Evolutionary conservation across 2,113 vertebrate genomes (phyloP).

Genomic region (Balaeniceps rex): DNA sequence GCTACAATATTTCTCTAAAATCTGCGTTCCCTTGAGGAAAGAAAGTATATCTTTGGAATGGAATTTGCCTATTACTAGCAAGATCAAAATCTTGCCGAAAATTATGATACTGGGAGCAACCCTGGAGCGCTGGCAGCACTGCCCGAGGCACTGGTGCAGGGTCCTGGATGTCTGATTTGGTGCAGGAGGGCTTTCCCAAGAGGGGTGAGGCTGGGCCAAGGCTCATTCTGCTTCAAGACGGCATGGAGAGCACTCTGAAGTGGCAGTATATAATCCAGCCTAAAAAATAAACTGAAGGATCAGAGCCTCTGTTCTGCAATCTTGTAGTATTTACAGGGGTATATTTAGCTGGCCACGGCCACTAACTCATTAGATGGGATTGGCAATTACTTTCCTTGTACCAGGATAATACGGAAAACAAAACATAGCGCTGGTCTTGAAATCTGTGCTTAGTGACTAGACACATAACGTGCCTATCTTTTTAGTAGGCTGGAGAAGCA

Average conservation of each 20-base stretch:
- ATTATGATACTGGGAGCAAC: fast-evolving
- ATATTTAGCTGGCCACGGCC: fast-evolving
- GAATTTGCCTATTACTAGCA: not conserved
- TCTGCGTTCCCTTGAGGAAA: not conserved
- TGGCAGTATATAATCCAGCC: not conserved
- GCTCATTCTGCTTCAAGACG: not conserved
- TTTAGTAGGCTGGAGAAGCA: not conserved
- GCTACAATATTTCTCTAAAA: not conserved
- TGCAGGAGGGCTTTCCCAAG: not conserved
- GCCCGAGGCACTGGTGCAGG: not conserved
- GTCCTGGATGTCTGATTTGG: not conserved
- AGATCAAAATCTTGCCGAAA: not conserved
- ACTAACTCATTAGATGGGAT: fast-evolving
- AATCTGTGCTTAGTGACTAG: not conserved
- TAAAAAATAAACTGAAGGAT: not conserved
- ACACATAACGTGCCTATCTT: fast-evolving
- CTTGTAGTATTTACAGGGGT: too few species aligned
- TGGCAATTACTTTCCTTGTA: not conserved
- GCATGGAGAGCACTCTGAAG: not conserved
- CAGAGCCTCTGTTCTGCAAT: not conserved
- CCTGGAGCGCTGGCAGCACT: fast-evolving
- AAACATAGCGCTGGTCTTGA: not conserved
- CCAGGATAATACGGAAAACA: not conserved
- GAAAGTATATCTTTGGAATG: not conserved
- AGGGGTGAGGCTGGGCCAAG: not conserved